Evolutionary conservation across 2,797 vertebrate species (phyloP), one percentile per base, ranked within the genome.

Genomic region (Pipistrellus kuhlii): DNA sequence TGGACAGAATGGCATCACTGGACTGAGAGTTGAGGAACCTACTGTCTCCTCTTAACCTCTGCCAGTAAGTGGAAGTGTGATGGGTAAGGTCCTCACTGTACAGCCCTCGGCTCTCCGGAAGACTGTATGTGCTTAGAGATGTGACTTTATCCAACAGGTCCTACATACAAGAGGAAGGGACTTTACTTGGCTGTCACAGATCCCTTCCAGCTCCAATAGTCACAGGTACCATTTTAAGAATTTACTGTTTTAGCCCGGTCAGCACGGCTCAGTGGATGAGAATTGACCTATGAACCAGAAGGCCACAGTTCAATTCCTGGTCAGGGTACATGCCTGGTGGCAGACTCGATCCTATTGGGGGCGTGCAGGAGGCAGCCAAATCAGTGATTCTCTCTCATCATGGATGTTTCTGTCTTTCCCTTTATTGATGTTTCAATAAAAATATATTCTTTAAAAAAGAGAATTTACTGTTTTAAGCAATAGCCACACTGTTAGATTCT

Each of bases 161-260:
- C 48, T 66, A 18, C 23, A 3, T 55, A 71, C 8, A n/a, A 30
- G 53, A 35, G 64, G 35, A 93, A 57, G 69, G 38, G n/a, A 20
- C 68, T n/a, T 38, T 55, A 3, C 59, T 90, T 90, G 64, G 5
- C 76, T 88, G n/a, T 71, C 20, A 46, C 20, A 84, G 76, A 30
- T 57, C 9, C 71, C 46, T 83, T 53, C 51, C 9, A 94, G 55
- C 51, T 80, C 44, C 66, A 44, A 8, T 25, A 30, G 48, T 83
- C n/a, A 91, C 25, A 88, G 44, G 51, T 38, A 32, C 80, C 27
- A n/a, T 90, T 95, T 95, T 77, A 78, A 59, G 66, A 87, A 55
- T 71, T 81, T 55, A 66, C 41, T 88, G 9, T 90, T 93, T 90
- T 83, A 85, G 59, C 27, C 12, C 6, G 0, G 2, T 62, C 6